These are phyloP conservation scores for Microctonus hyperodae DNA, from an alignment of 2,888 invertebrate species.

Conservation along the genomic window DNA sequence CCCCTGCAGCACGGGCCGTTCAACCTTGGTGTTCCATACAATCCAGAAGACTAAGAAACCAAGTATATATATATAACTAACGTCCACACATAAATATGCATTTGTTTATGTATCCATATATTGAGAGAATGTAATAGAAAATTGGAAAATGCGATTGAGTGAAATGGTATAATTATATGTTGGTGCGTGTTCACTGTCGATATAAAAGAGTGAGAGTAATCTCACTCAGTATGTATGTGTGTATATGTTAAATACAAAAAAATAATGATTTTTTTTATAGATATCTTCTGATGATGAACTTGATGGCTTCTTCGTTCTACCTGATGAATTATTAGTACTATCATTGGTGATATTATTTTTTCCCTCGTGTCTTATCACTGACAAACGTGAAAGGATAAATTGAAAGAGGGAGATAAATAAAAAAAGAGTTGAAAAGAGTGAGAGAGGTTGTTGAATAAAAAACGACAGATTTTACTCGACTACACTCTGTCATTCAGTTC, in stretches of 20 bases:
- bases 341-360: background rate
- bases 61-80: background rate
- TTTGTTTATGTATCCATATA: background rate
- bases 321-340: background rate
- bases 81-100: background rate
- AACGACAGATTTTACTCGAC: constrained; percentile 1
- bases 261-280: background rate
- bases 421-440: constrained; percentile 17
- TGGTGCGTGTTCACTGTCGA: background rate
- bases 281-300: background rate
- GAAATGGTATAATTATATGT: constrained; percentile 15
- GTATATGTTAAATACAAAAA: too few species aligned
- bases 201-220: background rate
- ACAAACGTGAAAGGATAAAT: background rate
- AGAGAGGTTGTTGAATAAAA: background rate
- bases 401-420: constrained; percentile 39
- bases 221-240: too few species aligned
- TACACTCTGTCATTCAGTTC: constrained; percentile 25
- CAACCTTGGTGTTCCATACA: constrained; percentile 36
- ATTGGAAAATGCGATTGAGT: constrained; percentile 28
- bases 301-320: background rate
- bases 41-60: constrained; percentile 5
- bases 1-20: constrained; percentile 40
- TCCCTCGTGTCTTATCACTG: background rate
- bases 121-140: constrained; percentile 36